Conservation (phyloP, 2,888 invertebrate species). For the Linnaemya tessellans region DNA sequence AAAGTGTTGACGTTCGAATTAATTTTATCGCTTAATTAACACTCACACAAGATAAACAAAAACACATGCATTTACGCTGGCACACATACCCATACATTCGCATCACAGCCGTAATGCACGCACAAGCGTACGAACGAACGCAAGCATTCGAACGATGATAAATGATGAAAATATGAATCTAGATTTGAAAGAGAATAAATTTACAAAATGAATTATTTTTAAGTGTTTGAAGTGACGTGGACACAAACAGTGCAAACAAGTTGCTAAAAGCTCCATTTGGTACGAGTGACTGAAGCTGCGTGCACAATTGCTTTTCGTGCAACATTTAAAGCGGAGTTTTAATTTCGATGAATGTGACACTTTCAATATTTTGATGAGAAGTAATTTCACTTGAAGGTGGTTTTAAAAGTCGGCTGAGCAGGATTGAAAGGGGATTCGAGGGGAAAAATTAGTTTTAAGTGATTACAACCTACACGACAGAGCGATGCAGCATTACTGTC, state of each 20-base stretch:
- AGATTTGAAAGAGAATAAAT: constrained; percentile 65
- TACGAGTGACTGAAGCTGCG: no score
- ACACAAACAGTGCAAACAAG: background rate
- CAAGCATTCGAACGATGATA: constrained; percentile 40
- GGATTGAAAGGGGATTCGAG: no score
- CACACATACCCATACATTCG: constrained; percentile 16
- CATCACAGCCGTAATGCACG: background rate
- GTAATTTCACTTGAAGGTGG: no score
- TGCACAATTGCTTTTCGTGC: no score
- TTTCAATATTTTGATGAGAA: background rate
- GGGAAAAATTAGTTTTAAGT: no score
- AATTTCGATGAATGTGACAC: background rate
- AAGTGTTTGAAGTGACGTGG: constrained; percentile 44
- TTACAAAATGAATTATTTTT: constrained; percentile 62
- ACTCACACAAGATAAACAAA: constrained; percentile 70
- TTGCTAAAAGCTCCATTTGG: background rate
- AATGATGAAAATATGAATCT: constrained; percentile 41
- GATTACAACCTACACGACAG: no score
- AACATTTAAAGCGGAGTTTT: background rate
- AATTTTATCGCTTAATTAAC: constrained; percentile 83
- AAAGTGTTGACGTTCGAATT: constrained; percentile 83
- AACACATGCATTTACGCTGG: background rate
- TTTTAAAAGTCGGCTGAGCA: no score
- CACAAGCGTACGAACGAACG: background rate
- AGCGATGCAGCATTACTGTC: no score